Evolutionary conservation across 2,888 invertebrate genomes (phyloP), one percentile per base, ranked within the genome.

Genomic region (Cheilosia grossa): DNA sequence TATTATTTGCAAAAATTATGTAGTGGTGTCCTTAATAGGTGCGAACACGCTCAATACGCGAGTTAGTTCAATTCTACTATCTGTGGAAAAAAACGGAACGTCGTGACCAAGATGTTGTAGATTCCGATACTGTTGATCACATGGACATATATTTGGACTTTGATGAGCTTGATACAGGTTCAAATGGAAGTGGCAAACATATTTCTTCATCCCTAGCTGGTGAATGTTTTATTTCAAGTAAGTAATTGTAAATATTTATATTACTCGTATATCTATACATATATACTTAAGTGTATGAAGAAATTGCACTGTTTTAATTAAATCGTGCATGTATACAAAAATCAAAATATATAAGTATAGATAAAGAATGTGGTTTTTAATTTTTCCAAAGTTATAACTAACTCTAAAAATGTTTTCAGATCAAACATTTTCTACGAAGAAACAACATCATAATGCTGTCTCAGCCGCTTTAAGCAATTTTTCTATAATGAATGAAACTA

Each of bases 31-130:
- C 6, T 10, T 56, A 24, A 7, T 74, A 92, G 92, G 92, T 99
- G 58, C 94, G 97, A 88, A 98, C 98, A 75, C 94, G 99, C 88
- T 97, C 98, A 9, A 98, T 99, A 53, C 98, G 98, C 40, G 99
- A 99, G 92, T 93, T 99, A 83, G 98, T 99, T 15, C 98, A 99
- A 91, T 99, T 99, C 93, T 97, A 97, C 92, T 97, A 97, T 89
- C 94, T 98, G 72, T 99, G 99, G 99, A 99, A 99, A 92, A 99
- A 99, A 92, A 99, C 99, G 30, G 99, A 99, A 90, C 94, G 99
- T 19, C 98, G 99, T 92, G 99, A 99, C 88, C 90, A 91, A 47
- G 89, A 90, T 82, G 91, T 90, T 67, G 89, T 89, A 1, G 89
- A 91, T 4, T 90, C 91, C 13, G 91, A 91, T 54, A 91, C 91